A percentile compares a stretch with the other conserved stretches of the same genome.
These are phyloP conservation scores for Beris morrisii DNA, from an alignment of 2,888 invertebrate genomes.

Conservation along the genomic window DNA sequence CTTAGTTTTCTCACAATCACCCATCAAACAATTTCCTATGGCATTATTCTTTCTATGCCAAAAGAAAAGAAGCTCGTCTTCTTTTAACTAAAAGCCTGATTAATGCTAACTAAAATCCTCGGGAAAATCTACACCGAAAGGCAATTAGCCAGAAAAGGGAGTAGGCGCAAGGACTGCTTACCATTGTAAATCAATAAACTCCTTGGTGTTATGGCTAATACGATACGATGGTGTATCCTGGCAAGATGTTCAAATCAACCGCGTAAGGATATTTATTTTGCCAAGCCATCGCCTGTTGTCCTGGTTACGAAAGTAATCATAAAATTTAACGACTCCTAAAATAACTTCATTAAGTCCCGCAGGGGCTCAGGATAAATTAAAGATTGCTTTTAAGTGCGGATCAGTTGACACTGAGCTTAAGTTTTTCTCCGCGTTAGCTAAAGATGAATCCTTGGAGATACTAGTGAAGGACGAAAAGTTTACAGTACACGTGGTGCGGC, in stretches of 20 bases:
- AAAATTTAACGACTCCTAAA: slow-evolving; percentile 39
- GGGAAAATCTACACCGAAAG: not conserved
- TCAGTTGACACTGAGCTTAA: no score
- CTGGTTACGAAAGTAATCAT: slow-evolving; percentile 34
- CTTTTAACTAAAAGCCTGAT: slow-evolving; percentile 14
- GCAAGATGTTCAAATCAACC: no score
- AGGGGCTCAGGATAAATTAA: slow-evolving; percentile 33
- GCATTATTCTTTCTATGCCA: not conserved
- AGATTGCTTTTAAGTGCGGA: slow-evolving; percentile 23
- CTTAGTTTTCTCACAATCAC: no score
- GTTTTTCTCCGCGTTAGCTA: no score
- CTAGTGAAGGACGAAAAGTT: no score
- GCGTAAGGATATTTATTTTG: not conserved
- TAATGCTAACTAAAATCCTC: slow-evolving; percentile 26
- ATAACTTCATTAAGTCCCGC: slow-evolving; percentile 36
- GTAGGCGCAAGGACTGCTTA: not conserved
- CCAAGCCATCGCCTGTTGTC: not conserved
- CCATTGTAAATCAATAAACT: slow-evolving; percentile 28
- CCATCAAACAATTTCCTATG: not conserved
- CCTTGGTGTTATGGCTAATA: no score
- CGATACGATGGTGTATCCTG: no score
- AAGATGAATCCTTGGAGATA: no score
- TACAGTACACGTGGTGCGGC: no score
- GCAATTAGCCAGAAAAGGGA: no score
- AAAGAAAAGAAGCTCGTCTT: not conserved